These are phyloP conservation scores for Melanchra persicariae DNA, from an alignment of 2,888 invertebrate genomes.

Conservation along the genomic window DNA sequence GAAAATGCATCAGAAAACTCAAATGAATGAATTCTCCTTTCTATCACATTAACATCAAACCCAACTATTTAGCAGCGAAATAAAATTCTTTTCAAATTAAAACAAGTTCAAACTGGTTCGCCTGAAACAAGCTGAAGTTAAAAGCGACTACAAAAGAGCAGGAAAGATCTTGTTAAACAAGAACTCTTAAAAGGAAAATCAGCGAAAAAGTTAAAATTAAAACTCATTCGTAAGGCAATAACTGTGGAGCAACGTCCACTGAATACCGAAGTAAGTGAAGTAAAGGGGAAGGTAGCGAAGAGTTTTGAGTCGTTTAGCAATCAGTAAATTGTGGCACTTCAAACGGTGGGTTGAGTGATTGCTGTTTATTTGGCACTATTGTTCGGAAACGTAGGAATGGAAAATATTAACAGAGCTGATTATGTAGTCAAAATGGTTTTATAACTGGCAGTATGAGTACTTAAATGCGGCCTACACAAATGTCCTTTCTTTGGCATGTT, in stretches of 20 bases:
- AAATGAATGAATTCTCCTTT: no score
- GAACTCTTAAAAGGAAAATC: conserved; percentile 79
- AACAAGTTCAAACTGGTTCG: conserved; percentile 80
- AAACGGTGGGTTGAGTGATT: conserved; percentile 31
- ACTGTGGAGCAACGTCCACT: conserved; percentile 39
- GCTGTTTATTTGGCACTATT: no score
- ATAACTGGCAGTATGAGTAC: no score
- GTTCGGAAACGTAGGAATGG: no score
- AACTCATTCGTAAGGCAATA: conserved; percentile 76
- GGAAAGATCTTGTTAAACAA: conserved; percentile 82
- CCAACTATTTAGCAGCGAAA: conserved; percentile 67
- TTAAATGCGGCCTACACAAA: no score
- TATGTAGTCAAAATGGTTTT: background rate
- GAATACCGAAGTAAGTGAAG: conserved; percentile 45
- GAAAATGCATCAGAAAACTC: background rate
- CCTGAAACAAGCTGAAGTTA: conserved; percentile 73
- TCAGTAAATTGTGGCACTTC: conserved; percentile 34
- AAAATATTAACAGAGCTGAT: background rate
- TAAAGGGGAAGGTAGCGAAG: conserved; percentile 11
- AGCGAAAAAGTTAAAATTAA: conserved; percentile 85
- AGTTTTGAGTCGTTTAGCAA: conserved; percentile 36
- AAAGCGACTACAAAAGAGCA: conserved; percentile 80
- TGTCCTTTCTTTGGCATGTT: no score
- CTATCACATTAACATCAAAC: conserved; percentile 13
- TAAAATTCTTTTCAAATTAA: conserved; percentile 77